Base-by-base conservation (phyloP, 2,888 invertebrate genomes). In the Leistus spinibarbis region DNA sequence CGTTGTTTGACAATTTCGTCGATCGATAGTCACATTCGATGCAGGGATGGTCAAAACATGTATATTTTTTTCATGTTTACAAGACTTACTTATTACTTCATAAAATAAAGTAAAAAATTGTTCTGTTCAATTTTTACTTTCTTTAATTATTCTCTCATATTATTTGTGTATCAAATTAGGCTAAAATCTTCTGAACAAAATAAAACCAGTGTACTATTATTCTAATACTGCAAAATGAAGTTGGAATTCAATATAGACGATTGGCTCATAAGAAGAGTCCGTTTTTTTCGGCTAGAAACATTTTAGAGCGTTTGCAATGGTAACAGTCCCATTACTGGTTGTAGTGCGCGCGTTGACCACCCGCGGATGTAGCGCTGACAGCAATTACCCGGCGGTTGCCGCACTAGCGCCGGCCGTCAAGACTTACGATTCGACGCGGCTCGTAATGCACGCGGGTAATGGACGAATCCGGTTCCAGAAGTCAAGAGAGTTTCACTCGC, bases 341-440 rank as follows among this genome's bases (percentile, higher is more conserved):
- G 53, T 71, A 13, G 69, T 57, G 76, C 67, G 75, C 76, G 78
- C 77, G 78, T 78, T 79, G 80, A 79, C 81, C 81, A 81, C 81
- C 81, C 81, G 81, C 77, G 77, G 80, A 64, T 76, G 40, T 40
- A 79, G 76, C 76, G 68, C 76, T 77, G 70, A 71, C 77, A 72
- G 75, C 60, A 60, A 60, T 60, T 60, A 60, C 60, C 10, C 40
- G 40, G 40, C 60, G 60, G 60, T 60, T 60, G 19, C 60, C 40
- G 67, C 69, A 77, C 68, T 72, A 72, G 69, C 70, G 77, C 76
- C 72, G 69, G 76, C 27, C 64, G 54, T 71, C 69, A 63, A 76
- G 72, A 78, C 64, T 69, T 77, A 78, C 71, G 66, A 71, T 77
- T 77, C 77, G 77, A 75, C 76, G 57, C 40, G 20, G 27, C 40